Percentiles rank a stretch among this genome's conserved stretches.
These are phyloP conservation scores for Pipistrellus kuhlii DNA, from an alignment of 2,797 vertebrate genomes.

Conservation along the genomic window DNA sequence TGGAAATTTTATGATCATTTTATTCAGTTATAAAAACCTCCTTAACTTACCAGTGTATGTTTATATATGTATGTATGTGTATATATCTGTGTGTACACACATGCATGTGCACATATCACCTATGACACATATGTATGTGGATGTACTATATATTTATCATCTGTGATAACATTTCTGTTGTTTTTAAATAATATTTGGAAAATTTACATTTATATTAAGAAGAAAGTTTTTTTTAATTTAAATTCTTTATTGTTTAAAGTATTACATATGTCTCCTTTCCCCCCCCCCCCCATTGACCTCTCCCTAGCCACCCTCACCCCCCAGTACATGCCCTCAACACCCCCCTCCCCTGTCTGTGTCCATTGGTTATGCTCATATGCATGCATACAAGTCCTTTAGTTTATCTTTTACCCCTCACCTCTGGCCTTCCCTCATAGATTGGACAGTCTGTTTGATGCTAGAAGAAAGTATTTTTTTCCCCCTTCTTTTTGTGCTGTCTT, in stretches of 20 bases:
- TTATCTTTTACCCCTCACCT: no score
- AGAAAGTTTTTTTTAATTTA: not conserved
- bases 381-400: no score
- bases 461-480: not conserved
- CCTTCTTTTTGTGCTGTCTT: not conserved
- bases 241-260: no score
- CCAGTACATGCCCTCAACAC: no score
- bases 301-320: no score
- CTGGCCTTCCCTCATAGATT: no score
- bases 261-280: no score
- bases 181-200: slow-evolving; percentile 9
- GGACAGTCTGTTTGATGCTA: no score
- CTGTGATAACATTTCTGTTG: not conserved
- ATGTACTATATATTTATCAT: not conserved
- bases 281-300: no score
- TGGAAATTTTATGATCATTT: slow-evolving; percentile 15
- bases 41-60: not conserved
- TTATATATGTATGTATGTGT: not conserved
- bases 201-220: not conserved
- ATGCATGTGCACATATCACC: not conserved
- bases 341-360: no score
- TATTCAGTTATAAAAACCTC: not conserved
- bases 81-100: not conserved
- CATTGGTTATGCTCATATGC: no score
- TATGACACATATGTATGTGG: not conserved